Base-by-base conservation (phyloP, 2,113 vertebrate genomes). In the Oriolus oriolus region DNA sequence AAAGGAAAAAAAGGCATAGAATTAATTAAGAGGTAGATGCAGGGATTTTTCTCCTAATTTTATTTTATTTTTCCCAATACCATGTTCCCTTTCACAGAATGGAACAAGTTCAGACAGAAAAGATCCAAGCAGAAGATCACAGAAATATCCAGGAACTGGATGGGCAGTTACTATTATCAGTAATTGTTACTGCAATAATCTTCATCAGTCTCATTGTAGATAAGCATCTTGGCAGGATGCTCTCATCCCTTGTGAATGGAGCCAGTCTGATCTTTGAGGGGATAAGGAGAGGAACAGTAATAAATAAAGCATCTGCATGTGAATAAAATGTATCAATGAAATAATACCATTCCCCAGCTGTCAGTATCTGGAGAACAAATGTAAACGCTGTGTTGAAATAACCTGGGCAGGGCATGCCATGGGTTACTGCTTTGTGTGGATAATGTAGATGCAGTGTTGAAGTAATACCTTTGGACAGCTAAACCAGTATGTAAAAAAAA, bases 381-480 rank as follows among this genome's bases (percentile, higher is more conserved):
- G 28, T 41, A 42, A 71, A 87, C 2, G 8, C 64, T 61, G 14
- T 2, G 3, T 42, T 70, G 30, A 71, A 88, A 54, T 8, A 30
- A 19, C 2, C 6, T 47, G 30, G 13, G 21, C 23, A 68, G 56
- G 44, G 64, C 65, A 56, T 0, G 0, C 16, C 41, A 30, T 3
- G 76, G 53, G n/a, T 92, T 92, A 50, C 69, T 64, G 75, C 64
- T 75, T 56, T 78, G 27, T 77, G 85, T 57, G 77, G 60, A 3
- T 87, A 89, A 75, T 63, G 26, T 30, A 78, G 93, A 89, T 52
- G n/a, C 57, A 91, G 53, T 39, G n/a, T 31, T 93, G 78, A 80
- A 86, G 39, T 78, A 88, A 95, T 82, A 70, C 14, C 78, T 89
- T 92, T 76, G 45, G 90, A 87, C 93, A 94, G 83, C 74, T 78